Conservation (phyloP, 2,888 invertebrate genomes). For the Gymnoscelis rufifasciata region DNA sequence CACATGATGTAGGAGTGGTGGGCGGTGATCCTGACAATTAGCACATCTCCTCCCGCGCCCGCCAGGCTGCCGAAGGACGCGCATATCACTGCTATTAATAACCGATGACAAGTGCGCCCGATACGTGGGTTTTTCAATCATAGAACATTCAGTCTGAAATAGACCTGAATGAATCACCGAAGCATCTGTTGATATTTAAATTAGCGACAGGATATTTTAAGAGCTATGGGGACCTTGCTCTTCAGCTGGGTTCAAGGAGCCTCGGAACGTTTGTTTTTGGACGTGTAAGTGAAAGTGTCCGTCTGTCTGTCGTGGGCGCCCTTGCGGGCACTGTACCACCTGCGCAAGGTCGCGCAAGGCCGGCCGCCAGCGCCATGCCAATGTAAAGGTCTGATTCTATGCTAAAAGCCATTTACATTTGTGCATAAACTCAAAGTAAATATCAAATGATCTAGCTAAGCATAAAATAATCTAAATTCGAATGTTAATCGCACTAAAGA, state of each 20-base stretch:
- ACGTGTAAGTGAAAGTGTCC: conserved; percentile 16
- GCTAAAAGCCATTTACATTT: no score
- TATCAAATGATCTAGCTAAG: no score
- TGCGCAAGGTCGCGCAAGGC: conserved; percentile 45
- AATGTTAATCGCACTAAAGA: no score
- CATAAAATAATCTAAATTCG: no score
- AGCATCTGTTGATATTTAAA: neutral
- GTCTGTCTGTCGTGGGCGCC: conserved; percentile 6
- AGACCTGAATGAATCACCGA: neutral
- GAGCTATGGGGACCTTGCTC: neutral
- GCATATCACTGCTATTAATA: conserved; percentile 27
- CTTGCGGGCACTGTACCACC: conserved; percentile 16
- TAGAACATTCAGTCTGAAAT: neutral
- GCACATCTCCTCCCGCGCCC: conserved; percentile 8
- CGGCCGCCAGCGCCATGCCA: no score
- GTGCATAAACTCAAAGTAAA: no score
- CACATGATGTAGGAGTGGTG: conserved; percentile 20
- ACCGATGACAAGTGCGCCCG: conserved; percentile 23
- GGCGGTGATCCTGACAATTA: conserved; percentile 27
- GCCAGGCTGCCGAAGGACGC: conserved; percentile 23
- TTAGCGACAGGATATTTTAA: neutral
- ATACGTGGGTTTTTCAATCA: conserved; percentile 27
- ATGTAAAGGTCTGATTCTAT: no score
- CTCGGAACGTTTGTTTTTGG: neutral
- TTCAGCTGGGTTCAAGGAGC: neutral